A percentile compares a stretch with the other conserved stretches of the same genome.
These are phyloP conservation scores for Anthoscopus minutus DNA, from an alignment of 2,113 vertebrate species.

Conservation along the genomic window DNA sequence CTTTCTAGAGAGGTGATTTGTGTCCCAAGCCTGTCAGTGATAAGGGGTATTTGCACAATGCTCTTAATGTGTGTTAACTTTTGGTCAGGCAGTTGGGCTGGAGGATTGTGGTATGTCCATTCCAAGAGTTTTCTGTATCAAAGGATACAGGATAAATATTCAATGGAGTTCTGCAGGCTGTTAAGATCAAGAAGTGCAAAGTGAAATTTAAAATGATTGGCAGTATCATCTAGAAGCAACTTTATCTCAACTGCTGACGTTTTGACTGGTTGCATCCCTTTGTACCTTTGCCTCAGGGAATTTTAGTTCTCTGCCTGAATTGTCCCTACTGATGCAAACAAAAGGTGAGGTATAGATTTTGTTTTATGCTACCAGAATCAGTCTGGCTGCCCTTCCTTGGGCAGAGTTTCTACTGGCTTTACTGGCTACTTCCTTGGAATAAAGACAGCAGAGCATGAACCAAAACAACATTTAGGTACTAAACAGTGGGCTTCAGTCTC, in stretches of 20 bases:
- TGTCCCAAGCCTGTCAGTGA: not conserved
- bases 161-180: not conserved
- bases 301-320: not conserved
- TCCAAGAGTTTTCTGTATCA: not conserved
- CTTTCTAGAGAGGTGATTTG: not conserved
- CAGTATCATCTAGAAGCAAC: not conserved
- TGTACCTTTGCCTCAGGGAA: fast-evolving
- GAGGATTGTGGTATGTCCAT: fast-evolving
- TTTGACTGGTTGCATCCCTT: not conserved
- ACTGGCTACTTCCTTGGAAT: not conserved
- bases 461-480: not conserved
- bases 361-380: not conserved
- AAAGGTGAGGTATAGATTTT: not conserved
- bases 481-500: not conserved
- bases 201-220: not conserved
- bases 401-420: not conserved
- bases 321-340: not conserved
- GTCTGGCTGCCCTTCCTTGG: not conserved
- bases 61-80: not conserved
- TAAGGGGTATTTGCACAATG: not conserved
- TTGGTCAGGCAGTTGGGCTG: not conserved
- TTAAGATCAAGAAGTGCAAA: not conserved
- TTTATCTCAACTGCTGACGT: not conserved
- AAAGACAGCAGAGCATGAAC: not conserved
- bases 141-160: not conserved